Conservation (phyloP, 2,888 invertebrate genomes). For the Eupeodes latifasciatus region DNA sequence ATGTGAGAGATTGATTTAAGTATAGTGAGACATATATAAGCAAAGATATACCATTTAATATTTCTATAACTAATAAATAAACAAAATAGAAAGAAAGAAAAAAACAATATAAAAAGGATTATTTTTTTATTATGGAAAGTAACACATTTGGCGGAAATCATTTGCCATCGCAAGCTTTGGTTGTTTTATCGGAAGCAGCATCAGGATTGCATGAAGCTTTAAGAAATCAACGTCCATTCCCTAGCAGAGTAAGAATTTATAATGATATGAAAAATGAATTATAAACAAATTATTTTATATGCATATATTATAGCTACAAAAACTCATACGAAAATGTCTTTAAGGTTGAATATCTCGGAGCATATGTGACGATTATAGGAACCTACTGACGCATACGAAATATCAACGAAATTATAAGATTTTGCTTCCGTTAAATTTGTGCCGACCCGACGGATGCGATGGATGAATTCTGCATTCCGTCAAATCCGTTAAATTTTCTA, state of each 20-base stretch:
- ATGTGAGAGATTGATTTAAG: constrained; percentile 6
- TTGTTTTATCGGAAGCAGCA: constrained; percentile 90
- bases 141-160: constrained; percentile 90
- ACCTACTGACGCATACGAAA: no score
- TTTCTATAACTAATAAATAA: not conserved
- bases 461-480: no score
- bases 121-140: constrained; percentile 87
- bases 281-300: not conserved
- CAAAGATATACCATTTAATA: not conserved
- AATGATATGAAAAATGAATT: not conserved
- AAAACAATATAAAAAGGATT: constrained; percentile 40
- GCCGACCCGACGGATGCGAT: no score
- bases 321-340: no score
- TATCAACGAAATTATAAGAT: no score
- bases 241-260: constrained; percentile 86
- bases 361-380: no score
- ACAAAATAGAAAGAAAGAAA: constrained; percentile 13
- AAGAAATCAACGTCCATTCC: constrained; percentile 90
- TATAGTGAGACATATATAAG: constrained; percentile 10
- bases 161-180: constrained; percentile 90
- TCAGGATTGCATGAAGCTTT: constrained; percentile 90
- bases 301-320: no score
- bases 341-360: no score
- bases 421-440: no score
- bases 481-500: no score